Evolutionary conservation across 2,797 vertebrate genomes (phyloP), one percentile per base, ranked within the genome.

Genomic region (Channa striata): DNA sequence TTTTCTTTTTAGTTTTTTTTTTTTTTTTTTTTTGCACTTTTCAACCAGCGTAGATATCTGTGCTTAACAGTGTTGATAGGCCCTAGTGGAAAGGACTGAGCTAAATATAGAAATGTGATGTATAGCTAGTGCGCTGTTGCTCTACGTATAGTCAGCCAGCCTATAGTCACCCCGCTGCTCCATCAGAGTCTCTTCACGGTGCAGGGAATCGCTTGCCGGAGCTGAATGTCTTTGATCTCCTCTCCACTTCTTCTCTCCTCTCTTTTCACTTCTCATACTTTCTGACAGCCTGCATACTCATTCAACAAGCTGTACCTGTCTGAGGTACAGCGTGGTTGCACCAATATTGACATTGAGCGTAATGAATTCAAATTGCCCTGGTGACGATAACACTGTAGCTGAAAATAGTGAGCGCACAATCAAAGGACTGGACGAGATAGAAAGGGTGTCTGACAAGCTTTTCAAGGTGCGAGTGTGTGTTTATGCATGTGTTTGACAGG

Each of bases 251-350:
- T 37, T 57, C 71, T 57, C 70, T 58, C 50, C 39, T 43, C 25
- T 68, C 61, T 58, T 47, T 62, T 65, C 68, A 25, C 68, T 36
- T 42, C 77, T 72, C 72, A 34, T 73, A 19, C 78, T 66, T 72
- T 33, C 44, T 83, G 84, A 89, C 87, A 81, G 77, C 65, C 12
- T 16, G 39, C 50, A 3, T 47, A 43, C 83, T 85, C 87, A 85
- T 89, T 90, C 86, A 84, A 92, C 90, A 89, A 89, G 90, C 90
- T 85, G 87, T 88, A 89, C 85, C 90, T 90, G 88, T 89, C 82
- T 70, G 87, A 81, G 68, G 74, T 40, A 23, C 71, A n/a, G 34
- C 62, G 73, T 44, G 39, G 82, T 74, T 81, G 85, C 89, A 62
- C 86, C 82, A 85, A 83, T 86, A 83, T 88, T 92, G 91, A 93